Evolutionary conservation across 1,140 invertebrate species (phyloP).

Genomic region (Delia radicum): DNA sequence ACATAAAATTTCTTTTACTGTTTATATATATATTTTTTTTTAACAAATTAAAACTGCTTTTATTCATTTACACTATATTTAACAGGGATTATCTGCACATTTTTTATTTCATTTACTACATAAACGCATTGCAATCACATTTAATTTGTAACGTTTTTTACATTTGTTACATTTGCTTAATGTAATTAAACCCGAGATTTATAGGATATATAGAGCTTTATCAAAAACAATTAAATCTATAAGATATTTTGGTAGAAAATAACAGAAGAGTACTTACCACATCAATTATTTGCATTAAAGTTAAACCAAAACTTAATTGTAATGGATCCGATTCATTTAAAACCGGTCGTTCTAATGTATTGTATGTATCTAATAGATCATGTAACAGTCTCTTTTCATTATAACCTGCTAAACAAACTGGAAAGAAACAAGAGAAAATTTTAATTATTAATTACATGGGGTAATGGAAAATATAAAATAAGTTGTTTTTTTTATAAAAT

Average conservation of each 20-base stretch:
- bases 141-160: not conserved
- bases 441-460: no score
- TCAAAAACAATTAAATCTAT: no score
- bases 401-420: constrained; percentile 79
- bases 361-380: constrained; percentile 92
- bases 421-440: constrained; percentile 26
- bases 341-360: constrained; percentile 95
- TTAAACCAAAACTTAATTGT: constrained; percentile 94
- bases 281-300: constrained; percentile 99
- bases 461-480: not conserved
- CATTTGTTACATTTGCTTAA: no score
- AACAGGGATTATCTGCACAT: not conserved
- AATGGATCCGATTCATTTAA: constrained; percentile 95
- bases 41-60: not conserved
- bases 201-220: no score
- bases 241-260: no score
- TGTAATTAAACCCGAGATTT: no score
- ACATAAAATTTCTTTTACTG: not conserved
- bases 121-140: not conserved
- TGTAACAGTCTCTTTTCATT: constrained; percentile 92
- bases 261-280: constrained; percentile 93
- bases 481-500: no score
- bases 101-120: no score
- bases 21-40: not conserved
- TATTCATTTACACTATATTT: not conserved